A percentile compares a stretch with the other conserved stretches of the same genome.
These are phyloP conservation scores for Diadophis punctatus DNA, from an alignment of 2,113 vertebrate genomes.

Conservation along the genomic window DNA sequence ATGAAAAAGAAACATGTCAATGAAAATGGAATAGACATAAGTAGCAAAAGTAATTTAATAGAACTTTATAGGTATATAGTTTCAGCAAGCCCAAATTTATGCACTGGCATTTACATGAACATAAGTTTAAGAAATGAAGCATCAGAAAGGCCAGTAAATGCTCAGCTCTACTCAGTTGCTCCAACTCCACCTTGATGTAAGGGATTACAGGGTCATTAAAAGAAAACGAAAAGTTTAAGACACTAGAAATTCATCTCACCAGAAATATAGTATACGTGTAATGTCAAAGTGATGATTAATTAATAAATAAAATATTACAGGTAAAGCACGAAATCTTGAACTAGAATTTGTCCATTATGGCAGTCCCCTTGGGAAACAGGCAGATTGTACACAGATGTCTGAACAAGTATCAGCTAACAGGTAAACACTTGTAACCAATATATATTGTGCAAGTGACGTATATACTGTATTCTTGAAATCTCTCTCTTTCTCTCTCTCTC, in stretches of 20 bases:
- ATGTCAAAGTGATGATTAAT: neutral
- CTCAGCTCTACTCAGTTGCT: neutral
- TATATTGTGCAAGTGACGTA: neutral
- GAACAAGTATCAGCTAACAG: neutral
- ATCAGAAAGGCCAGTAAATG: neutral
- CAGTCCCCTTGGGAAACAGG: neutral
- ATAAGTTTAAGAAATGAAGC: neutral
- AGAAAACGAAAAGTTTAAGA: neutral
- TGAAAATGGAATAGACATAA: neutral
- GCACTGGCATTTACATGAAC: neutral
- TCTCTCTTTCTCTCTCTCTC: no score
- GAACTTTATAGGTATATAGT: neutral
- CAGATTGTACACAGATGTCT: neutral
- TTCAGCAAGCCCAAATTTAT: neutral
- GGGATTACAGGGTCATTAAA: neutral
- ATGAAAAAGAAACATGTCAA: neutral
- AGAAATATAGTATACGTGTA: neutral
- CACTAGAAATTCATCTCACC: neutral
- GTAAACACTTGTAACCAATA: neutral
- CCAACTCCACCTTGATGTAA: neutral
- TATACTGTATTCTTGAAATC: neutral
- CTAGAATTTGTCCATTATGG: neutral
- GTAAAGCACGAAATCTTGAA: neutral
- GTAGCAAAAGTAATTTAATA: neutral
- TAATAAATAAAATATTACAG: neutral